phyloP scores from a whole-genome alignment of 1,140 invertebrate genomes.

The Ylistrum balloti region DNA sequence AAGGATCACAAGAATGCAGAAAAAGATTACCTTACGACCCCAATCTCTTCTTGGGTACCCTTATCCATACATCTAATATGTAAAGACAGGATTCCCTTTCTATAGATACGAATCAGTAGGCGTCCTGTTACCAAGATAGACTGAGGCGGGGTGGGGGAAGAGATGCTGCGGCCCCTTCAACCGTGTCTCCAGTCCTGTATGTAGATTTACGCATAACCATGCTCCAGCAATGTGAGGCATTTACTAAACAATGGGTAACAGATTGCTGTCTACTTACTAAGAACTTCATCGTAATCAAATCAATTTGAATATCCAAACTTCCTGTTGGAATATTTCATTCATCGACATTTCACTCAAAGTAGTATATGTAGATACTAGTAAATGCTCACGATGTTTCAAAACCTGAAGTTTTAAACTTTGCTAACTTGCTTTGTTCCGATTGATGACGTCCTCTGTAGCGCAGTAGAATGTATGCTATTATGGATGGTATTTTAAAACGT shows the following conservation, averaged over 20 bases:
- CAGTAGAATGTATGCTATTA: too few species aligned
- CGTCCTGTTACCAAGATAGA: not conserved
- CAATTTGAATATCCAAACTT: too few species aligned
- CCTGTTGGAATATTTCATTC: too few species aligned
- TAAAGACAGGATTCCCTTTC: conserved; percentile 21
- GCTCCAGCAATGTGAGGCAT: not conserved
- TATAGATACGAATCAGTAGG: conserved; percentile 8
- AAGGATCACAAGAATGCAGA: conserved; percentile 17
- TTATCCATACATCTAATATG: conserved; percentile 2
- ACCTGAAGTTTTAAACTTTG: too few species aligned
- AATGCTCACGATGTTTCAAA: too few species aligned
- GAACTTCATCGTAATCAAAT: not conserved
- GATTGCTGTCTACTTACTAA: not conserved
- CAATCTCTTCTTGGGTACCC: not conserved
- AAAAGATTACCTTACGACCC: not conserved
- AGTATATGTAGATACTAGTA: too few species aligned
- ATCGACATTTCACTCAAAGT: too few species aligned
- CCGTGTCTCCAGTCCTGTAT: not conserved
- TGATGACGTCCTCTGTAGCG: too few species aligned
- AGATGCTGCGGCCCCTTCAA: not conserved
- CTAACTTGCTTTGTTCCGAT: too few species aligned
- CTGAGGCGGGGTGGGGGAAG: not conserved
- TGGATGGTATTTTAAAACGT: too few species aligned
- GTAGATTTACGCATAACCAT: not conserved
- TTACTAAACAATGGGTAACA: not conserved